phyloP scores from a whole-genome alignment of 2,888 invertebrate genomes.

The Ypsolopha sequella region DNA sequence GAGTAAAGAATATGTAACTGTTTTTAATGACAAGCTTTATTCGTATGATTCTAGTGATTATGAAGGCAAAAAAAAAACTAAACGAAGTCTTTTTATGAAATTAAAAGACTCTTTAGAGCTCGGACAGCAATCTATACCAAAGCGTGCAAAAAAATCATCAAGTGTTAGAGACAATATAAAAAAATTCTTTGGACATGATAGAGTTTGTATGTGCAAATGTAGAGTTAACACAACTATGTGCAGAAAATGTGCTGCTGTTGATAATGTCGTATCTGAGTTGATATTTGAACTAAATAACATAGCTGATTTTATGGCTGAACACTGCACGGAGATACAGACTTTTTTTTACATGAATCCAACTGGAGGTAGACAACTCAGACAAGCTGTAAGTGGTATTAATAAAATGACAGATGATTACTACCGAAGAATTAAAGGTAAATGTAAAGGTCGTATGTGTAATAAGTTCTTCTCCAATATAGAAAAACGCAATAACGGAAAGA shows the following conservation, averaged over 20 bases:
- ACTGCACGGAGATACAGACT: slow-evolving; percentile 53
- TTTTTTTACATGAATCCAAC: slow-evolving; percentile 49
- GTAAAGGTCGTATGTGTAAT: slow-evolving; percentile 38
- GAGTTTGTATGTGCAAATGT: slow-evolving; percentile 41
- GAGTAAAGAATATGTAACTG: slow-evolving; percentile 33
- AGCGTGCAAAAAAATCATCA: slow-evolving; percentile 6
- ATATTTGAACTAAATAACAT: slow-evolving; percentile 46
- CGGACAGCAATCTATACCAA: background rate
- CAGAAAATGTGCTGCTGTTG: slow-evolving; percentile 41
- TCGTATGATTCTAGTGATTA: slow-evolving; percentile 16
- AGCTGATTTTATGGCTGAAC: slow-evolving; percentile 40
- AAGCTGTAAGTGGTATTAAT: slow-evolving; percentile 38
- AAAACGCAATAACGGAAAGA: no score
- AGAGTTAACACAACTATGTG: slow-evolving; percentile 41
- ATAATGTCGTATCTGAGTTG: slow-evolving; percentile 44
- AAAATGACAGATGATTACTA: slow-evolving; percentile 38
- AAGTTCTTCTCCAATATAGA: slow-evolving; percentile 28
- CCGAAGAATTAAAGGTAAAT: slow-evolving; percentile 45
- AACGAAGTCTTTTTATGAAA: background rate
- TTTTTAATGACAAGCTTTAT: slow-evolving; percentile 31
- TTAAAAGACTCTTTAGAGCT: slow-evolving; percentile 3
- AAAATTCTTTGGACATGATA: slow-evolving; percentile 33
- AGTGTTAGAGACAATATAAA: slow-evolving; percentile 31
- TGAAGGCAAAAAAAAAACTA: slow-evolving; percentile 4
- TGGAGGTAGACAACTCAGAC: slow-evolving; percentile 40